Percentiles rank a stretch among this genome's conserved stretches.
phyloP scores from a whole-genome alignment of 2,888 invertebrate genomes.

The Hymenopus coronatus region DNA sequence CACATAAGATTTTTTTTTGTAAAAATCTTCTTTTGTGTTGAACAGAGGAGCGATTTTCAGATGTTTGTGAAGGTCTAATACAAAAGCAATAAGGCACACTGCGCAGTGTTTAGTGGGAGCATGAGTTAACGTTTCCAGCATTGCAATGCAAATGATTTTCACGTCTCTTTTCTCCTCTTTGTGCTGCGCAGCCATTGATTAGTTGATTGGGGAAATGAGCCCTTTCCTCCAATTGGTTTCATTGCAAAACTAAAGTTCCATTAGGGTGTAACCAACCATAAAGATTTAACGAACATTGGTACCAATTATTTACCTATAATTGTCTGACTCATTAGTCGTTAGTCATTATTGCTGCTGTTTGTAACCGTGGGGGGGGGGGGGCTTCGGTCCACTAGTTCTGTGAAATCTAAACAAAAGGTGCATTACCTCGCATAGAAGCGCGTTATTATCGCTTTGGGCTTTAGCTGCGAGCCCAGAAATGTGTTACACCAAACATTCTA shows the following conservation, averaged over 20 bases:
- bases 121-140: background rate
- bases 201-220: conserved; percentile 17
- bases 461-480: too few species aligned
- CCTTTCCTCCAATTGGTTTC: conserved; percentile 17
- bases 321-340: conserved; percentile 22
- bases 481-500: too few species aligned
- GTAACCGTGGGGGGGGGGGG: background rate
- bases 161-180: background rate
- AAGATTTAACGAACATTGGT: conserved; percentile 21
- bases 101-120: background rate
- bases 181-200: conserved; percentile 7
- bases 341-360: conserved; percentile 11
- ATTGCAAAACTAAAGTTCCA: conserved; percentile 21
- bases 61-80: too few species aligned
- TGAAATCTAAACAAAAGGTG: conserved; percentile 10
- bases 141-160: background rate
- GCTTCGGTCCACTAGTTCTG: conserved; percentile 5
- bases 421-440: background rate
- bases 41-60: too few species aligned
- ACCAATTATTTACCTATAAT: conserved; percentile 21
- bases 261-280: conserved; percentile 20
- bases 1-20: too few species aligned
- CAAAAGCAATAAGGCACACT: too few species aligned
- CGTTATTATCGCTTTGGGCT: background rate
- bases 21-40: too few species aligned